Conservation (phyloP, 2,888 invertebrate species). For the Dryadula phaetusa region DNA sequence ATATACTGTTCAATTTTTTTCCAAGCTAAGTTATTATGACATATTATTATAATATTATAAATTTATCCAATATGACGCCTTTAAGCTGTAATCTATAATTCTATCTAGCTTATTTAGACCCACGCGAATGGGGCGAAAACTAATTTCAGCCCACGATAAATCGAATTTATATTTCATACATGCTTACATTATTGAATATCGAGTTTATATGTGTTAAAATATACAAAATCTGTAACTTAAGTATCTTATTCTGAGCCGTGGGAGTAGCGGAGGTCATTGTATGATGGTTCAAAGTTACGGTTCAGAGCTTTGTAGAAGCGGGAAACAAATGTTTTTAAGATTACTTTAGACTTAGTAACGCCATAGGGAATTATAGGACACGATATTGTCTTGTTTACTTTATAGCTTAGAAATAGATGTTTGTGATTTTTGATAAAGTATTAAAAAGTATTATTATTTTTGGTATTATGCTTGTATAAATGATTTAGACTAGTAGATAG, state of each 20-base stretch:
- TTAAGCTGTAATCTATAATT: not conserved
- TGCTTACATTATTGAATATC: not conserved
- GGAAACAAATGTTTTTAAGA: conserved; percentile 44
- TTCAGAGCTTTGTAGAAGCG: conserved; percentile 62
- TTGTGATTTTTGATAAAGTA: not conserved
- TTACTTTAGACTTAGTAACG: not conserved
- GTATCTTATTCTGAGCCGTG: not conserved
- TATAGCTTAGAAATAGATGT: not conserved
- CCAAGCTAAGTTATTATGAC: not conserved
- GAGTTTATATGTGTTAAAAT: not conserved
- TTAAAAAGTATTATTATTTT: not conserved
- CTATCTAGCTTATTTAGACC: conserved; percentile 5
- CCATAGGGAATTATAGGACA: conserved; percentile 6
- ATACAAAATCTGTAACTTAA: not conserved
- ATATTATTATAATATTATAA: conserved; percentile 6
- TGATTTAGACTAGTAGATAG: no score
- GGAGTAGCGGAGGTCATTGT: conserved; percentile 51
- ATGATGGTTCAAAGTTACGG: conserved; percentile 62
- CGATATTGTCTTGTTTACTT: not conserved
- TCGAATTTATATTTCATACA: not conserved
- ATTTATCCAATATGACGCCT: not conserved
- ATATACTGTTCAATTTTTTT: not conserved
- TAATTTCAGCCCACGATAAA: not conserved
- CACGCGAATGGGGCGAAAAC: not conserved
- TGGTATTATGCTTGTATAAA: not conserved